Base-by-base conservation (phyloP, 2,113 vertebrate genomes). In the Toxotes chatareus region DNA sequence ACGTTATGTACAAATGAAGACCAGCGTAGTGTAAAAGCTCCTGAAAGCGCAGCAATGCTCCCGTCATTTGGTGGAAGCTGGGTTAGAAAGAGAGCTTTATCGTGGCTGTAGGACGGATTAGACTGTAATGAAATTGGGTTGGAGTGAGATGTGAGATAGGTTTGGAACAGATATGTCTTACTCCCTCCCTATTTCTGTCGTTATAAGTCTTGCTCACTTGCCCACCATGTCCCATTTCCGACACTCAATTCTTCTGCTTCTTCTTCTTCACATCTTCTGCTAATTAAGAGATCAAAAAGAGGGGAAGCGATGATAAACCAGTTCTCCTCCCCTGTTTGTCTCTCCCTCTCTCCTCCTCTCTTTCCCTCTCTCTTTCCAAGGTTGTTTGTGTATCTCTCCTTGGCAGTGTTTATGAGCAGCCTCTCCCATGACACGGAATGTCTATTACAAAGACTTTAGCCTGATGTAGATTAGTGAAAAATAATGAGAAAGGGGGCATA, bases 241-340 rank as follows among this genome's bases (percentile, higher is more conserved):
- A 64, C 27, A 5, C 71, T 55, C 56, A 60, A 31, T 83, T 61
- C 75, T 19, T 42, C 51, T 31, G 36, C 51, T 11, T 13, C 40
- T 12, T 13, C 40, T 12, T 60, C 70, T 21, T 46, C 89, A 61
- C 55, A 69, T 71, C 68, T 3, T 55, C 73, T 66, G 51, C 66
- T 80, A 77, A 72, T 81, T 83, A 76, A 47, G 32, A 83, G 80
- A 85, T 91, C 88, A 88, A 84, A 92, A 84, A 65, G 34, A 86
- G 34, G 73, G 56, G 80, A 90, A 89, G 84, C 17, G 81, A 67
- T 75, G 83, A 82, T 84, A 89, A 89, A 86, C 76, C 82, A 66
- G 34, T 82, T 88, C 81, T 78, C 87, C 80, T 82, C 79, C 85
- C 55, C 69, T 55, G 73, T 72, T 67, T 84, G 63, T 85, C 56